Evolutionary conservation across 2,888 invertebrate genomes (phyloP).

Genomic region (Blomia tropicalis): DNA sequence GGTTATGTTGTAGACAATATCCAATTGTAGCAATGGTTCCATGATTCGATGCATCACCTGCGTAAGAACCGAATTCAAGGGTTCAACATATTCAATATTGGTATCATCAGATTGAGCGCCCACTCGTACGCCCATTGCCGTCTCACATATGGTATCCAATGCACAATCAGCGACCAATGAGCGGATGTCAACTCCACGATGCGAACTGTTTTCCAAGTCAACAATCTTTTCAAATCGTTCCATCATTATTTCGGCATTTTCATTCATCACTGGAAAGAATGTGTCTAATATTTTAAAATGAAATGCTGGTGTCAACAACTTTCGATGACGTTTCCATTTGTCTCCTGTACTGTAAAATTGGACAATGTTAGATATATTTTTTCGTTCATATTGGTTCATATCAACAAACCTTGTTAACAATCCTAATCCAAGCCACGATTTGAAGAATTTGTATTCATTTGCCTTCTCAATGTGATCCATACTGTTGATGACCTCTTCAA

Average conservation of each 20-base stretch:
- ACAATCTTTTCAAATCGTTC: background rate
- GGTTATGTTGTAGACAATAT: background rate
- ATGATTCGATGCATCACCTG: slow-evolving; percentile 2
- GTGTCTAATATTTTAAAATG: slow-evolving; percentile 21
- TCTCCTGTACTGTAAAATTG: slow-evolving; percentile 6
- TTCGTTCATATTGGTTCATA: background rate
- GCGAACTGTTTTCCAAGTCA: background rate
- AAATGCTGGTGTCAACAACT: slow-evolving; percentile 18
- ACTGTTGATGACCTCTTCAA: slow-evolving; percentile 7
- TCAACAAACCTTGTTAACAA: slow-evolving; percentile 16
- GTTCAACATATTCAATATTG: slow-evolving; percentile 1
- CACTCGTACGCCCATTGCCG: slow-evolving; percentile 21
- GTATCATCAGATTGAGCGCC: slow-evolving; percentile 19
- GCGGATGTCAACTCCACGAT: slow-evolving; percentile 16
- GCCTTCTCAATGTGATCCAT: slow-evolving; percentile 19
- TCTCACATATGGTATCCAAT: slow-evolving; percentile 22
- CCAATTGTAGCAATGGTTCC: background rate
- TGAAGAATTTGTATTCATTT: slow-evolving; percentile 14
- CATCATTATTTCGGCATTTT: slow-evolving; percentile 13
- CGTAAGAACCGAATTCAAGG: background rate
- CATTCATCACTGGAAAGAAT: slow-evolving; percentile 21
- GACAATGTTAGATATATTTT: background rate
- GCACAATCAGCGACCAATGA: slow-evolving; percentile 4
- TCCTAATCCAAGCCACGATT: slow-evolving; percentile 21
- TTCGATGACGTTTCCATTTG: slow-evolving; percentile 19